Evolutionary conservation across 1,140 invertebrate species (phyloP).

Genomic region (Nephila pilipes): DNA sequence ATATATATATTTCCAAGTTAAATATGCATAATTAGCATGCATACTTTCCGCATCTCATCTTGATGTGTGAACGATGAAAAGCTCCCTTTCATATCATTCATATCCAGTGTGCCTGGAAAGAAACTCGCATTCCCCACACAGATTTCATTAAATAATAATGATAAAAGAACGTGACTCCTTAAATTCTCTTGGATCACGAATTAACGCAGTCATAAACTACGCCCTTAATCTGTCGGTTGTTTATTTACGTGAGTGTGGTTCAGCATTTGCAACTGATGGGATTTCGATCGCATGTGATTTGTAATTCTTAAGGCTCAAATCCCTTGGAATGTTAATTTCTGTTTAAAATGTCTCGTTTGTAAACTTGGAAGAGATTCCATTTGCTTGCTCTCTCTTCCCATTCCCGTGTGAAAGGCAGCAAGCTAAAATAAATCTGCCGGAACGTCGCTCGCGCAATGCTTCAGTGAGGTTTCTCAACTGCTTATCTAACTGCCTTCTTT

Average conservation of each 20-base stretch:
- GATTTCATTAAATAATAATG: not conserved
- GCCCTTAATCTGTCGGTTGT: not conserved
- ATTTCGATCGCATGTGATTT: not conserved
- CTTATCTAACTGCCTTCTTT: slow-evolving; percentile 48
- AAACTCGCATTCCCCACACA: not conserved
- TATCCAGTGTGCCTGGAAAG: not conserved
- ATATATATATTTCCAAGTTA: no score
- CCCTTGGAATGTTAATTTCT: slow-evolving; percentile 56
- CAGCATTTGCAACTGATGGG: slow-evolving; percentile 3
- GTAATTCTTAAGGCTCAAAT: not conserved
- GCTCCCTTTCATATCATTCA: no score
- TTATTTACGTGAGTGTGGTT: not conserved
- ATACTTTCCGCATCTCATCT: no score
- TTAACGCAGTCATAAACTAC: not conserved
- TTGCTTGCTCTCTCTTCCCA: not conserved
- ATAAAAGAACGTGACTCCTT: not conserved
- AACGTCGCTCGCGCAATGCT: slow-evolving; percentile 42
- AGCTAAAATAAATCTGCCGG: slow-evolving; percentile 58
- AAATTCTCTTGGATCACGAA: not conserved
- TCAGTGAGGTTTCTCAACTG: slow-evolving; percentile 56
- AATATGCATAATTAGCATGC: no score
- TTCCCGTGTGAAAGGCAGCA: slow-evolving; percentile 58
- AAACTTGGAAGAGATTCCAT: slow-evolving; percentile 25
- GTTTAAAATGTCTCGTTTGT: slow-evolving; percentile 32
- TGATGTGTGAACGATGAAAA: no score